Percentiles rank a stretch among this genome's conserved stretches.
These are phyloP conservation scores for Cylas formicarius DNA, from an alignment of 1,140 invertebrate species.

Conservation along the genomic window DNA sequence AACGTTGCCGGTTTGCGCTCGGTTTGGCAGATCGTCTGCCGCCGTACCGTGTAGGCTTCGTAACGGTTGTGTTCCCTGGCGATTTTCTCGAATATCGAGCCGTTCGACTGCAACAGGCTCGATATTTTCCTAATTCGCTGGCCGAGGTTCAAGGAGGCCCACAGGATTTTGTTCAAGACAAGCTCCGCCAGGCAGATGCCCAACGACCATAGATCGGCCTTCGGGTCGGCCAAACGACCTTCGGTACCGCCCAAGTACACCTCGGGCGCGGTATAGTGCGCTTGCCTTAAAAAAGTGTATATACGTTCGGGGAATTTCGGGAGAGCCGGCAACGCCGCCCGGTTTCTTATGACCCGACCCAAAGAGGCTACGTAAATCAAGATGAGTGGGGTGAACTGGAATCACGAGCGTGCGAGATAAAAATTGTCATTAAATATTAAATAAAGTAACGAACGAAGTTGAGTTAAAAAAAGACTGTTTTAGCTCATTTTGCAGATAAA, in stretches of 20 bases:
- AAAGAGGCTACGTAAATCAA: too few species aligned
- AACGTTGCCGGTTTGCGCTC: not conserved
- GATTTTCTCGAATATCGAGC: constrained; percentile 61
- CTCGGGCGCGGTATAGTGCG: constrained; percentile 82
- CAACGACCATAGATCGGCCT: constrained; percentile 86
- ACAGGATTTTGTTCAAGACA: constrained; percentile 56
- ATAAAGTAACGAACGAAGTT: too few species aligned
- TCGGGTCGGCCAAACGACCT: constrained; percentile 46
- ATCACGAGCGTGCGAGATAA: too few species aligned
- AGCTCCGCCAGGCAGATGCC: constrained; percentile 82
- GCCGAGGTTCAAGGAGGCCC: constrained; percentile 63
- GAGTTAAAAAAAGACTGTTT: too few species aligned
- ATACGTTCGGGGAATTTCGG: too few species aligned
- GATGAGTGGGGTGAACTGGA: too few species aligned
- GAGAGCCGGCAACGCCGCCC: too few species aligned
- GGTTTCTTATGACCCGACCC: too few species aligned
- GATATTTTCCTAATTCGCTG: constrained; percentile 68
- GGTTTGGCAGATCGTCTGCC: not conserved
- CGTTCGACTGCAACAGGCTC: constrained; percentile 57
- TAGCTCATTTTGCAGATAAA: too few species aligned
- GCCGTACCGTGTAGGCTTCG: constrained; percentile 55
- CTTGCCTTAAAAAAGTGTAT: constrained; percentile 27
- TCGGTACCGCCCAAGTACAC: constrained; percentile 49
- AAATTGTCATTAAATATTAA: too few species aligned
- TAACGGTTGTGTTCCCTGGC: constrained; percentile 67